Conservation (phyloP, 1,140 invertebrate species). For the Orius laevigatus region DNA sequence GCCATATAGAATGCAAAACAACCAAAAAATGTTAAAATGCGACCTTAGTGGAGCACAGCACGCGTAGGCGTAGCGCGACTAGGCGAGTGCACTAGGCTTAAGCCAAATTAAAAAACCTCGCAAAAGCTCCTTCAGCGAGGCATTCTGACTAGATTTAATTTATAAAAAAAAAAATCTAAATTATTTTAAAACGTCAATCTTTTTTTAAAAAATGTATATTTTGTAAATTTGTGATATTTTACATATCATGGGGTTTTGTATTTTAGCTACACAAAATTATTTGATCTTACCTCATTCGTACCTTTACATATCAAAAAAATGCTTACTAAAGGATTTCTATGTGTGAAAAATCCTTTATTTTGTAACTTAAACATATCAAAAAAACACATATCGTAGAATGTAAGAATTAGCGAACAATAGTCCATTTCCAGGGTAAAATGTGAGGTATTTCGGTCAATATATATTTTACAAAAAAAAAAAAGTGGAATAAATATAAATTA, state of each 20-base stretch:
- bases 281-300: constrained; percentile 11
- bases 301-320: constrained; percentile 3
- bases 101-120: not conserved
- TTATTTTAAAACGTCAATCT: too few species aligned
- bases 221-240: too few species aligned
- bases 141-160: too few species aligned
- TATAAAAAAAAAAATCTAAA: too few species aligned
- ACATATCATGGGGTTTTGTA: too few species aligned
- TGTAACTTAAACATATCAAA: constrained; percentile 10
- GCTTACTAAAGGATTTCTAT: too few species aligned
- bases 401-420: constrained; percentile 14
- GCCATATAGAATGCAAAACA: constrained; percentile 3
- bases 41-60: constrained; percentile 14
- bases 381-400: constrained; percentile 2
- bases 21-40: too few species aligned
- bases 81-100: constrained; percentile 13
- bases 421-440: constrained; percentile 15
- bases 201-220: too few species aligned
- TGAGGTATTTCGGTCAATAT: not conserved
- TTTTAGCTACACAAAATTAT: constrained; percentile 1
- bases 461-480: constrained; percentile 6
- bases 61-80: constrained; percentile 6
- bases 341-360: too few species aligned
- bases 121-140: too few species aligned
- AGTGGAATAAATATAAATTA: not conserved